phyloP scores from a whole-genome alignment of 2,888 invertebrate genomes.

The Antheraea assamensis region DNA sequence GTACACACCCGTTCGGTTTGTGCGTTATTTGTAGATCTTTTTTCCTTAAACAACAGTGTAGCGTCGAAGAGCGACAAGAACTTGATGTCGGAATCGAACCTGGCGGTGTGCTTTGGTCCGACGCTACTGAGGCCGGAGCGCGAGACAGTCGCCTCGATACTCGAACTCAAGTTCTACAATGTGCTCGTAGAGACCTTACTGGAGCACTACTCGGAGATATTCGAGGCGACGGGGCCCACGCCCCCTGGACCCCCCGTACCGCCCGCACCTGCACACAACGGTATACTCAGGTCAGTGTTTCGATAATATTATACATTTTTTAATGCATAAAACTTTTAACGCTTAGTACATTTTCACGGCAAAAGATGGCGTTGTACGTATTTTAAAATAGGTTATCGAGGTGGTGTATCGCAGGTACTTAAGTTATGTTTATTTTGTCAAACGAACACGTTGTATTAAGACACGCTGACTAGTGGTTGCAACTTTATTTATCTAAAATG shows the following conservation, averaged over 20 bases:
- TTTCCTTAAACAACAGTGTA: constrained; percentile 45
- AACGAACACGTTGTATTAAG: too few species aligned
- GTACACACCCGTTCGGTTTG: too few species aligned
- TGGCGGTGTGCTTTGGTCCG: constrained; percentile 99
- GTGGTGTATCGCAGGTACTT: not conserved
- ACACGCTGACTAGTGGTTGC: too few species aligned
- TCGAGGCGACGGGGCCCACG: constrained; percentile 39
- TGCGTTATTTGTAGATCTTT: not conserved
- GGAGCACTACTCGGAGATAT: constrained; percentile 82
- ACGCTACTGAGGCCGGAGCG: constrained; percentile 97
- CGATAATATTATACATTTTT: too few species aligned
- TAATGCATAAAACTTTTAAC: too few species aligned
- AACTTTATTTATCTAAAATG: too few species aligned
- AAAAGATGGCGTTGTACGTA: not conserved
- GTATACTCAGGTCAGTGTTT: constrained; percentile 44
- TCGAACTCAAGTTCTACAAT: constrained; percentile 99
- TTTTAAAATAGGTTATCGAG: not conserved
- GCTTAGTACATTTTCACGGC: too few species aligned
- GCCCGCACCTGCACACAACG: constrained; percentile 37
- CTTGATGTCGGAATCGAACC: constrained; percentile 98
- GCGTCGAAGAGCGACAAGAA: constrained; percentile 94
- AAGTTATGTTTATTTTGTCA: too few species aligned
- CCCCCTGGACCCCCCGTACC: constrained; percentile 26
- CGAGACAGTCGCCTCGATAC: constrained; percentile 98
- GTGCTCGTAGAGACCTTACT: constrained; percentile 98